These are phyloP conservation scores for Ellobius talpinus DNA, from an alignment of 2,113 vertebrate species.

Conservation along the genomic window DNA sequence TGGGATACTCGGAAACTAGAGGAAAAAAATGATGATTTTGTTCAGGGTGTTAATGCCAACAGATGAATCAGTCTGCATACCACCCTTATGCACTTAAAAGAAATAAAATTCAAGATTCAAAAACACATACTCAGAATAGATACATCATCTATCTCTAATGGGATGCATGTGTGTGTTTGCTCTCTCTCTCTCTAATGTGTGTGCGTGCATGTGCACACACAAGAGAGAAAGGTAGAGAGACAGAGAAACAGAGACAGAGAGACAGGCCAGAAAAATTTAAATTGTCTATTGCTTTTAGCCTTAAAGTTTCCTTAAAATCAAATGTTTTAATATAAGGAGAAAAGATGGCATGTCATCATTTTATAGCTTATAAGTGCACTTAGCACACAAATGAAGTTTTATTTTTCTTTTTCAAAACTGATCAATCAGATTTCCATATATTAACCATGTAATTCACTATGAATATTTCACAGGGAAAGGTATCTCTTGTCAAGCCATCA, in stretches of 20 bases:
- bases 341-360: not conserved
- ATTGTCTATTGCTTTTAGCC: not conserved
- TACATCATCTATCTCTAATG: not conserved
- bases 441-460: not conserved
- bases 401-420: not conserved
- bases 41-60: constrained; percentile 31
- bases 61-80: not conserved
- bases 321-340: not conserved
- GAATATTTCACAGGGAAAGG: not conserved
- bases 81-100: constrained; percentile 30
- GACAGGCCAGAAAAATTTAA: not conserved
- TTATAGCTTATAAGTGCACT: not conserved
- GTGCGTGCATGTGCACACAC: not conserved
- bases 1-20: constrained; percentile 29
- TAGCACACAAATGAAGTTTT: not conserved
- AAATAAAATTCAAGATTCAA: not conserved
- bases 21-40: constrained; percentile 10
- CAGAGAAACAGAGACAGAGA: not conserved
- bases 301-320: constrained; percentile 15
- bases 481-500: not conserved
- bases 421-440: not conserved
- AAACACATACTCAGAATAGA: not conserved
- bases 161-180: not conserved
- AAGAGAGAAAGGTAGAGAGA: not conserved
- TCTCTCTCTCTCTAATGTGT: not conserved